Conservation (phyloP, 2,113 vertebrate genomes). For the Verasper variegatus region DNA sequence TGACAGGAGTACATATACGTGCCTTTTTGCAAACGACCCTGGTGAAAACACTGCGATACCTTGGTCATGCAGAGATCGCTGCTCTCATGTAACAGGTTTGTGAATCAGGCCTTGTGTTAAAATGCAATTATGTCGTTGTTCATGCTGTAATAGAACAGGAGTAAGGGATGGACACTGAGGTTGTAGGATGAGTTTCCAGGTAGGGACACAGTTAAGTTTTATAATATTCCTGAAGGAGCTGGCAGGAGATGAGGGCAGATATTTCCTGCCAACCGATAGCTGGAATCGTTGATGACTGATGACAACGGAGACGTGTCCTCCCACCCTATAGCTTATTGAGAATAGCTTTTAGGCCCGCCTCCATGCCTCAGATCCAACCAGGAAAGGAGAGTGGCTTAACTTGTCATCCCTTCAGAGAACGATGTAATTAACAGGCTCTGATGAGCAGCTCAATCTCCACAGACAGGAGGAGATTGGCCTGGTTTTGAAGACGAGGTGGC, state of each 20-base stretch:
- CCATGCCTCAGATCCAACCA: slow-evolving; percentile 54
- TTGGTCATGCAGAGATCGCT: slow-evolving; percentile 11
- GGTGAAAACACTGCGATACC: no score
- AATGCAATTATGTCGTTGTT: slow-evolving; percentile 70
- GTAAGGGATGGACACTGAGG: slow-evolving; percentile 10
- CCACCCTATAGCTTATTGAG: slow-evolving; percentile 69
- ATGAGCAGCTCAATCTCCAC: slow-evolving; percentile 75
- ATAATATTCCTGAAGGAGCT: slow-evolving; percentile 5
- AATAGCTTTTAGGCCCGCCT: slow-evolving; percentile 61
- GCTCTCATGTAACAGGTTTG: slow-evolving; percentile 5
- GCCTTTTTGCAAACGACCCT: background rate
- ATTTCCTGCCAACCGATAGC: slow-evolving; percentile 40
- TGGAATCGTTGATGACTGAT: slow-evolving; percentile 57
- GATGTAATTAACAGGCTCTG: slow-evolving; percentile 78
- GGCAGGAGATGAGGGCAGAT: slow-evolving; percentile 14
- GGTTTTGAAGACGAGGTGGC: slow-evolving; percentile 51
- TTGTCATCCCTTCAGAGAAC: slow-evolving; percentile 78
- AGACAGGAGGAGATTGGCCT: slow-evolving; percentile 71
- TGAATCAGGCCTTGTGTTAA: slow-evolving; percentile 51
- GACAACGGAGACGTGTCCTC: slow-evolving; percentile 57
- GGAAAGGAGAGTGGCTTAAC: slow-evolving; percentile 70
- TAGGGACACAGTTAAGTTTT: slow-evolving; percentile 19
- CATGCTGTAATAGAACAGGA: slow-evolving; percentile 60
- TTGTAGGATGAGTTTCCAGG: slow-evolving; percentile 17
- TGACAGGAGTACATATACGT: background rate